Evolutionary conservation across 2,888 invertebrate genomes (phyloP).

Genomic region (Melinaea marsaeus): DNA sequence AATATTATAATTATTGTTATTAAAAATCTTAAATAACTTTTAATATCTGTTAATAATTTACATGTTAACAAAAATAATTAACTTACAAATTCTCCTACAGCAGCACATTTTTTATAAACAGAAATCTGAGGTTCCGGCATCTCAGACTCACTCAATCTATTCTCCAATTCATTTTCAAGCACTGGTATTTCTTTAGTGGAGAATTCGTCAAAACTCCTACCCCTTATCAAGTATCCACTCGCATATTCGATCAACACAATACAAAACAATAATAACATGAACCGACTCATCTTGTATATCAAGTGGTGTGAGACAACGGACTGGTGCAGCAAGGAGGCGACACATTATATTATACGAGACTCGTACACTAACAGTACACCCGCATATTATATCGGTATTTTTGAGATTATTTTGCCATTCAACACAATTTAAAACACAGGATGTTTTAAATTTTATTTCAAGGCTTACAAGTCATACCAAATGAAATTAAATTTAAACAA

Average conservation of each 20-base stretch:
- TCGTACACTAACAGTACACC: not conserved
- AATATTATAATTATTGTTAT: no score
- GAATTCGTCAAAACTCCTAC: constrained; percentile 27
- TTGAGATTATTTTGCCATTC: not conserved
- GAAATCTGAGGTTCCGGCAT: constrained; percentile 11
- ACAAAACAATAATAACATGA: constrained; percentile 32
- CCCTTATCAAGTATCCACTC: constrained; percentile 43
- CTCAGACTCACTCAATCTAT: constrained; percentile 28
- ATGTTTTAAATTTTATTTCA: not conserved
- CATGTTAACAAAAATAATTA: constrained; percentile 13
- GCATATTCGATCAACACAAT: constrained; percentile 36
- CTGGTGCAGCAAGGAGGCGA: constrained; percentile 18
- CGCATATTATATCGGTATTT: constrained; percentile 4
- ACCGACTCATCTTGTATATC: constrained; percentile 39
- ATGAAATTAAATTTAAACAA: constrained; percentile 16
- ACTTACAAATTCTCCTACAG: constrained; percentile 62
- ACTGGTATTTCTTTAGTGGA: constrained; percentile 32
- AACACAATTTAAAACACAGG: constrained; percentile 1
- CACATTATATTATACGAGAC: not conserved
- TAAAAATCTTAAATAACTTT: no score
- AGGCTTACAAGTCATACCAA: not conserved
- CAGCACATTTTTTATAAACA: constrained; percentile 41
- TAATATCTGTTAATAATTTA: not conserved
- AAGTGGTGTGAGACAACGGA: constrained; percentile 25
- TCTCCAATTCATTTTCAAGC: constrained; percentile 31